phyloP scores from a whole-genome alignment of 2,888 invertebrate species.

The Colletes collaris region DNA sequence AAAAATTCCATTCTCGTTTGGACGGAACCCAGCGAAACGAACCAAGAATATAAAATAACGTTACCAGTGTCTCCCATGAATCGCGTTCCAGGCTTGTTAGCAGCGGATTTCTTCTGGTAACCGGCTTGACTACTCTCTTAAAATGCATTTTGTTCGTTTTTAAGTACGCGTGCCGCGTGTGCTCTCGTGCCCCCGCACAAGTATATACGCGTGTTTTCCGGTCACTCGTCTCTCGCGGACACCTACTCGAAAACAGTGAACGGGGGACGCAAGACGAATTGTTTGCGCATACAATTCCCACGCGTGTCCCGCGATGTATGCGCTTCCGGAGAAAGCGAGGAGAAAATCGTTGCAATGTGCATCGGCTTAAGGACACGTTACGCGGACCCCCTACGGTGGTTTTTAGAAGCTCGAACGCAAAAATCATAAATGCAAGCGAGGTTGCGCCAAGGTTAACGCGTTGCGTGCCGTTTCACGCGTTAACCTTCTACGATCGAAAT shows the following conservation, averaged over 20 bases:
- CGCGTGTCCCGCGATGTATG: slow-evolving; percentile 14
- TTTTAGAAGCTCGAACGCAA: not conserved
- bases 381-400: not conserved
- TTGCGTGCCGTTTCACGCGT: too few species aligned
- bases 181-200: slow-evolving; percentile 45
- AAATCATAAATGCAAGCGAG: too few species aligned
- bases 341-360: slow-evolving; percentile 26
- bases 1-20: too few species aligned
- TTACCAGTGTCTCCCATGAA: slow-evolving; percentile 1
- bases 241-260: slow-evolving; percentile 35
- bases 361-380: not conserved
- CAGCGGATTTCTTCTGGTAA: slow-evolving; percentile 57
- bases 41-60: not conserved
- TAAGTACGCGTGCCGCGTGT: slow-evolving; percentile 39
- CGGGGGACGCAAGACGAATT: slow-evolving; percentile 36
- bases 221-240: slow-evolving; percentile 51
- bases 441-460: too few species aligned
- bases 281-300: slow-evolving; percentile 41
- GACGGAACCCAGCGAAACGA: not conserved
- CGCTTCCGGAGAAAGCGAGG: slow-evolving; percentile 57
- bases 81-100: slow-evolving; percentile 30
- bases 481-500: too few species aligned
- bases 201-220: slow-evolving; percentile 41
- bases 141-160: slow-evolving; percentile 45
- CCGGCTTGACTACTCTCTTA: slow-evolving; percentile 60